Conservation (phyloP, 2,797 vertebrate genomes). For the Tenualosa ilisha region DNA sequence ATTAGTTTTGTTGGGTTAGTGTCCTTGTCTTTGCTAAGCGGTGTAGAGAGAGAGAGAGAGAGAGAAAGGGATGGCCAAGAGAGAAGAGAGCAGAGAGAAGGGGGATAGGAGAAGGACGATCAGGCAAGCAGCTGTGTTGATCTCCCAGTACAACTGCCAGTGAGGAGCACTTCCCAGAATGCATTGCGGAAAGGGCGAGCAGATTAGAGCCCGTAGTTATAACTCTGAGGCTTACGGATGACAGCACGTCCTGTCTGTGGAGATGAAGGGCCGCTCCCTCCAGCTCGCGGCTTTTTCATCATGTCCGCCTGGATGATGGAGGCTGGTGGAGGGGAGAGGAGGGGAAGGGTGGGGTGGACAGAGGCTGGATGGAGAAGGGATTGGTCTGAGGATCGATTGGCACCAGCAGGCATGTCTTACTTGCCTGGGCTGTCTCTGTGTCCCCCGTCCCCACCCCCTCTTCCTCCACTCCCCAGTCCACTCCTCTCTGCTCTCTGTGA, state of each 20-base stretch:
- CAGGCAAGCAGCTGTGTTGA: not conserved
- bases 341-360: not conserved
- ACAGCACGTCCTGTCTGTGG: not conserved
- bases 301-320: not conserved
- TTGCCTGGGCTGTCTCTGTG: not conserved
- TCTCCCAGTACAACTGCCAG: not conserved
- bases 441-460: not conserved
- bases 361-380: not conserved
- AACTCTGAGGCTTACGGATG: not conserved
- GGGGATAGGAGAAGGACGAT: not conserved
- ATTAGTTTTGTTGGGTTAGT: not conserved
- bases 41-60: not conserved
- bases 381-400: slow-evolving; percentile 22
- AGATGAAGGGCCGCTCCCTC: not conserved
- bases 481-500: not conserved
- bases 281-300: not conserved
- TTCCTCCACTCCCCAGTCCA: not conserved
- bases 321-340: no score
- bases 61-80: not conserved
- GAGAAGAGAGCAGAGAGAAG: not conserved
- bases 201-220: not conserved
- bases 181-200: not conserved
- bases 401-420: slow-evolving; percentile 32
- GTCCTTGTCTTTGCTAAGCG: not conserved
- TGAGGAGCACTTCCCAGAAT: not conserved